These are phyloP conservation scores for Dicyrtoma fusca DNA, from an alignment of 2,888 invertebrate species.

Conservation along the genomic window DNA sequence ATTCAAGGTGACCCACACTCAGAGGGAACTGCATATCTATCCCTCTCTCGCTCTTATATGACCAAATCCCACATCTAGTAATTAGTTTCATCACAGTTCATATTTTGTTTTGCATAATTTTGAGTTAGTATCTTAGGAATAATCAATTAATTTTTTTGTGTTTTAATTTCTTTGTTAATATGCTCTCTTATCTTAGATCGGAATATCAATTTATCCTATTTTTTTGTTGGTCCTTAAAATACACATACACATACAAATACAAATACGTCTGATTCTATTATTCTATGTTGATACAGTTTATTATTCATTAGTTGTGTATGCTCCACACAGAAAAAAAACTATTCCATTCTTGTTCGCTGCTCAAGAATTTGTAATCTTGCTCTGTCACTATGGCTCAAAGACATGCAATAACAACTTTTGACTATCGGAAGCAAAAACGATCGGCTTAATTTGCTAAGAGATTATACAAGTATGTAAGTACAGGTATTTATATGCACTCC, in stretches of 20 bases:
- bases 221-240: background rate
- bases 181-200: slow-evolving; percentile 16
- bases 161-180: slow-evolving; percentile 33
- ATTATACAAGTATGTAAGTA: no score
- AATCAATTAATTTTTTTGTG: slow-evolving; percentile 26
- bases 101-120: no score
- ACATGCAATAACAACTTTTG: no score
- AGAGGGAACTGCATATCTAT: background rate
- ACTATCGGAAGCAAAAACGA: no score
- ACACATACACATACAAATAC: background rate
- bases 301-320: background rate
- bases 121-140: background rate
- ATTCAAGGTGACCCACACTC: slow-evolving; percentile 35
- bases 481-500: no score
- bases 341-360: no score
- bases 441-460: no score
- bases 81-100: background rate
- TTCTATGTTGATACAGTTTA: background rate
- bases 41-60: background rate
- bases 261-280: background rate
- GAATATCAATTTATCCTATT: background rate
- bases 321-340: no score
- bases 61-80: background rate
- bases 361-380: no score
- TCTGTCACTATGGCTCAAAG: no score